Conservation (phyloP, 2,888 invertebrate species). For the Mythimna ferrago region DNA sequence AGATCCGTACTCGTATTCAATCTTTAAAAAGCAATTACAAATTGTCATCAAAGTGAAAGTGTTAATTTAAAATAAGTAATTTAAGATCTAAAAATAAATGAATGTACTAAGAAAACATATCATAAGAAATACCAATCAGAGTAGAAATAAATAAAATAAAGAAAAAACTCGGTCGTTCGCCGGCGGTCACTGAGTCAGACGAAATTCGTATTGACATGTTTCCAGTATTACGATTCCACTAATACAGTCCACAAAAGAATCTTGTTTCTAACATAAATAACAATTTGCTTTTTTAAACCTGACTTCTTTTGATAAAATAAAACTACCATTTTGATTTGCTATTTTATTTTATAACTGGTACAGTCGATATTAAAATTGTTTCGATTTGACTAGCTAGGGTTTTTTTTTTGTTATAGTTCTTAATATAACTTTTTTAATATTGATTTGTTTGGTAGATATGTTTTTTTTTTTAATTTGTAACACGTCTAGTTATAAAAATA, state of each 20-base stretch:
- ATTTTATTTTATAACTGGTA: constrained; percentile 36
- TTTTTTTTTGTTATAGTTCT: constrained; percentile 29
- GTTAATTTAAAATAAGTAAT: constrained; percentile 50
- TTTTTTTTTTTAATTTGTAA: too few species aligned
- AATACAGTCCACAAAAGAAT: constrained; percentile 80
- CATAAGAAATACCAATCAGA: constrained; percentile 58
- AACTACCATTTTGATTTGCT: constrained; percentile 32
- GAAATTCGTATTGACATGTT: constrained; percentile 88
- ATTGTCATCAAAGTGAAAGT: constrained; percentile 53
- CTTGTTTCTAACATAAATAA: constrained; percentile 78
- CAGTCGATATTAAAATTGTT: constrained; percentile 52
- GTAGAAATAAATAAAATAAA: constrained; percentile 59
- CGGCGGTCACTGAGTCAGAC: constrained; percentile 75
- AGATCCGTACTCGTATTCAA: constrained; percentile 8
- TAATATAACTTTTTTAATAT: not conserved
- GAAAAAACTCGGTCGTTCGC: constrained; percentile 63
- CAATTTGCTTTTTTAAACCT: constrained; percentile 69
- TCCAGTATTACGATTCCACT: constrained; percentile 87
- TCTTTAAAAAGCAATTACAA: constrained; percentile 22
- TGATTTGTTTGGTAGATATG: constrained; percentile 7
- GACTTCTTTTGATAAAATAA: constrained; percentile 64
- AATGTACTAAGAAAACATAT: constrained; percentile 47
- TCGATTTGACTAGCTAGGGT: not conserved
- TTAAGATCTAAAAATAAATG: constrained; percentile 51
- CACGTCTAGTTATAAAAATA: too few species aligned